phyloP scores from a whole-genome alignment of 2,797 vertebrate genomes.

The Protosalanx chinensis region DNA sequence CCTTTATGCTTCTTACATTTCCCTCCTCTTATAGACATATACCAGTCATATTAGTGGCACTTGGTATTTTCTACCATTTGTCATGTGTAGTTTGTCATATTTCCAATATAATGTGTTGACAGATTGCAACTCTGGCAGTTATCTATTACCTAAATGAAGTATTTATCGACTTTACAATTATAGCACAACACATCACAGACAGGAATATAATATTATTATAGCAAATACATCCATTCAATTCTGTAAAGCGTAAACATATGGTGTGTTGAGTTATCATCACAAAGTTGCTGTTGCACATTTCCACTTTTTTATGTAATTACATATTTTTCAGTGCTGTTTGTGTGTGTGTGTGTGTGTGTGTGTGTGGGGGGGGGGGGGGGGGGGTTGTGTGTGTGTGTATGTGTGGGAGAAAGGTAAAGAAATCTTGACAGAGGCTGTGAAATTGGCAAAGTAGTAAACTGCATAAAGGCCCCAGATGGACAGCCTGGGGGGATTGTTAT shows the following conservation, averaged over 20 bases:
- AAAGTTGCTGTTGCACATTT: not conserved
- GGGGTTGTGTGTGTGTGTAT: slow-evolving; percentile 33
- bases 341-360: slow-evolving; percentile 31
- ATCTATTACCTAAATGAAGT: slow-evolving; percentile 22
- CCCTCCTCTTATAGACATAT: slow-evolving; percentile 33
- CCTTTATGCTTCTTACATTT: slow-evolving; percentile 9
- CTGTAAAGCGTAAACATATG: slow-evolving; percentile 31
- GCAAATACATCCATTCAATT: slow-evolving; percentile 53
- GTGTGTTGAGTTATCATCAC: slow-evolving; percentile 1
- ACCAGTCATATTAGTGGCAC: slow-evolving; percentile 39
- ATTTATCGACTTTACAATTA: slow-evolving; percentile 10
- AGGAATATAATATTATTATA: not conserved
- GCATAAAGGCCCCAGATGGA: slow-evolving; percentile 58
- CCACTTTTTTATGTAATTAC: slow-evolving; percentile 10
- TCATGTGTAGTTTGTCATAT: slow-evolving; percentile 22
- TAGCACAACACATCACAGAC: slow-evolving; percentile 30
- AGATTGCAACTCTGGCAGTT: slow-evolving; percentile 22
- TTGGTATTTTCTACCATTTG: slow-evolving; percentile 45
- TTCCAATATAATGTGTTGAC: slow-evolving; percentile 44
- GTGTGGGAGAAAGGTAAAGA: slow-evolving; percentile 27
- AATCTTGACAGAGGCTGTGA: slow-evolving; percentile 49
- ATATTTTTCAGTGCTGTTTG: slow-evolving; percentile 16
- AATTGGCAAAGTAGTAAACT: slow-evolving; percentile 63
- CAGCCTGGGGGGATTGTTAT: slow-evolving; percentile 51
- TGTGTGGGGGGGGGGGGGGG: too few relatives aligned